Evolutionary conservation across 2,113 vertebrate species (phyloP).

Genomic region (Scopus umbretta): DNA sequence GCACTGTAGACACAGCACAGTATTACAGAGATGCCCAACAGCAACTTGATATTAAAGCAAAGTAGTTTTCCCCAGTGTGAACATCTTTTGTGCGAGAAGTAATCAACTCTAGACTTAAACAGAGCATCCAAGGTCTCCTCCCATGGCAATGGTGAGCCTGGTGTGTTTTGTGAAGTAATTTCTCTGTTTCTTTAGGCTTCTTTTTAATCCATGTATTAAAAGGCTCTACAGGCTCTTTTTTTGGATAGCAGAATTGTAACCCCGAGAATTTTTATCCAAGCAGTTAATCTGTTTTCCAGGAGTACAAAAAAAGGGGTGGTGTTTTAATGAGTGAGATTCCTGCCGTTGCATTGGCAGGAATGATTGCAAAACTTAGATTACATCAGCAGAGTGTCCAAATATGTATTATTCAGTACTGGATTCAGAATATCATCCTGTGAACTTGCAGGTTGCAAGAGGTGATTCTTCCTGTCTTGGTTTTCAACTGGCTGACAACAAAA

Average conservation of each 20-base stretch:
- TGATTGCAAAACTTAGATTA: no score
- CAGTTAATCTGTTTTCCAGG: neutral
- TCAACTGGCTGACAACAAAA: neutral
- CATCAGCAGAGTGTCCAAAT: rapidly evolving
- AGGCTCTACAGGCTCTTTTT: neutral
- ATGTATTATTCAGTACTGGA: neutral
- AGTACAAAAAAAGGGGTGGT: neutral
- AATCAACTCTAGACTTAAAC: neutral
- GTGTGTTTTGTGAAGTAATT: neutral
- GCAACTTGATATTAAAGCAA: neutral
- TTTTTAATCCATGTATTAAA: neutral
- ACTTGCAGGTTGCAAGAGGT: neutral
- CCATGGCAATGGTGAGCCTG: neutral
- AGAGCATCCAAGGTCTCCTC: neutral
- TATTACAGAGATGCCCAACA: neutral
- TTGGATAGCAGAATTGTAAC: neutral
- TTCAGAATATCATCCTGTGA: neutral
- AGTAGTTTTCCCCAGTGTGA: neutral
- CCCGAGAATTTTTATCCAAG: neutral
- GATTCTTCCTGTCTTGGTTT: neutral
- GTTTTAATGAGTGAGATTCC: neutral
- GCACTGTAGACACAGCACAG: neutral
- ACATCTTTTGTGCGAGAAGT: neutral
- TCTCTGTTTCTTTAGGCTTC: neutral
- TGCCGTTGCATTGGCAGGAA: neutral